These are phyloP conservation scores for Coleophora flavipennella DNA, from an alignment of 2,888 invertebrate genomes.

Conservation along the genomic window DNA sequence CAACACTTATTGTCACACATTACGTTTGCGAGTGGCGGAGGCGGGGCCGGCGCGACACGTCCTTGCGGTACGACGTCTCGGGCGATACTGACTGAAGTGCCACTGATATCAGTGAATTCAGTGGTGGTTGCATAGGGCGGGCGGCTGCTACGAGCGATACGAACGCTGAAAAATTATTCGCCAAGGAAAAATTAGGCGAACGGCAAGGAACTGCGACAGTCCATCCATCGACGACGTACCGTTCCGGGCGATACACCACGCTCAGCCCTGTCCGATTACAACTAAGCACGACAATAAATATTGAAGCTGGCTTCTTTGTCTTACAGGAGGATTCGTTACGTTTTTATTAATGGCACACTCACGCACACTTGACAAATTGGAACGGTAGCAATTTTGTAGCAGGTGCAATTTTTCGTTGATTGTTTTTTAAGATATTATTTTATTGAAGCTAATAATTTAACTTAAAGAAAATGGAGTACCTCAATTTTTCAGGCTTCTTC, in stretches of 20 bases:
- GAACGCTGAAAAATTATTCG: constrained; percentile 40
- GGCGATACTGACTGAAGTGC: constrained; percentile 44
- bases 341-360: constrained; percentile 62
- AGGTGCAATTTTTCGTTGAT: constrained; percentile 9
- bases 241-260: constrained; percentile 37
- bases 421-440: not conserved
- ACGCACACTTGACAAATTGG: constrained; percentile 58
- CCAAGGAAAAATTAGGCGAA: constrained; percentile 52
- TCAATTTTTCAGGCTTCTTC: too few species aligned
- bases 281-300: constrained; percentile 71
- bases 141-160: constrained; percentile 45
- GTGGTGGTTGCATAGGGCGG: constrained; percentile 33
- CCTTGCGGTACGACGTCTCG: constrained; percentile 40
- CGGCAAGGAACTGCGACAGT: constrained; percentile 44
- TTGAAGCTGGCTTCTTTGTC: constrained; percentile 67
- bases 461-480: too few species aligned
- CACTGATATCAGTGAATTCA: constrained; percentile 23
- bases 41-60: constrained; percentile 42
- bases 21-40: constrained; percentile 48
- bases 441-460: not conserved
- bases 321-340: constrained; percentile 59
- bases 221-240: constrained; percentile 46
- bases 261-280: constrained; percentile 65
- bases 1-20: constrained; percentile 72
- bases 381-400: constrained; percentile 9